Evolutionary conservation across 2,797 vertebrate species (phyloP), one percentile per base, ranked within the genome.

Genomic region (Amphiprion clarkii): DNA sequence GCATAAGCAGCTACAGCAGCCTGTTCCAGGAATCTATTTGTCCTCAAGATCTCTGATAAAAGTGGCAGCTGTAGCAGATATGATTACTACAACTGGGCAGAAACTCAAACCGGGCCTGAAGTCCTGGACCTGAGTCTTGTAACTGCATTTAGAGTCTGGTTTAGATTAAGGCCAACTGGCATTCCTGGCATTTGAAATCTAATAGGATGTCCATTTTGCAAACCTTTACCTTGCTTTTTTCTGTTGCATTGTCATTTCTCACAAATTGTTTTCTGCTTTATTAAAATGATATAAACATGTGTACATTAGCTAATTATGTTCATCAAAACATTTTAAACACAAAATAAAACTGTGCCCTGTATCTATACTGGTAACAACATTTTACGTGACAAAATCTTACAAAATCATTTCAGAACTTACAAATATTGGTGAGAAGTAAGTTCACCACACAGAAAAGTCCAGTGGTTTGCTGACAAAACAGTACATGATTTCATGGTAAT

Each of bases 31-130:
- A 92, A 89, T 87, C 63, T 85, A 84, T 91, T 91, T 86, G 83
- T 91, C 85, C 83, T 76, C 58, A 71, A 63, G 80, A 91, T 88
- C 78, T 82, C 67, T 67, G 87, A 89, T 90, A 58, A 84, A 85
- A 46, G 77, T 67, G 81, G 88, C 93, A 94, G 92, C 91, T 94
- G 93, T 65, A 54, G 84, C 82, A 92, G 91, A 93, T 94, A 89
- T 91, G 56, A 93, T 94, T 93, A 92, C 91, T 88, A 74, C 80
- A 80, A 81, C 89, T 74, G 84, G 54, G 54, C 70, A 65, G 65
- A 78, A 83, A 79, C 74, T 78, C 58, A 71, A 88, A 23, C 78
- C 79, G 2, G 9, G 55, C 65, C 70, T 62, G 8, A 52, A 70
- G 67, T 54, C 46, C 40, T 46, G 52, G 61, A 67, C 51, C 40